Evolutionary conservation across 2,797 vertebrate genomes (phyloP).

Genomic region (Urocyon cinereoargenteus): DNA sequence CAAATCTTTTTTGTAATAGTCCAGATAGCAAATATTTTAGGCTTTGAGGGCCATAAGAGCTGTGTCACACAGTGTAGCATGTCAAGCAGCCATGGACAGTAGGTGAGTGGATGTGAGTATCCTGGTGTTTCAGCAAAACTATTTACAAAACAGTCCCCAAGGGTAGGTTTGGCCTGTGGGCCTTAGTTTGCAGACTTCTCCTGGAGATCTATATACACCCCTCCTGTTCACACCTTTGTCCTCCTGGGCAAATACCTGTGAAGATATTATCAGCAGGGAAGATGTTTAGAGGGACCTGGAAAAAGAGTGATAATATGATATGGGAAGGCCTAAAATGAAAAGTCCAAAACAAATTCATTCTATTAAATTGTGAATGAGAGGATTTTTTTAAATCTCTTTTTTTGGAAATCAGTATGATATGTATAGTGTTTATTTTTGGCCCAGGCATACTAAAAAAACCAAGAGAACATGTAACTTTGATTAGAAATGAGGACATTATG

Average conservation of each 20-base stretch:
- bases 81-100: not conserved
- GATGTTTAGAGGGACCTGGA: not conserved
- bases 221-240: not conserved
- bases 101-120: not conserved
- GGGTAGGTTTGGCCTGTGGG: not conserved
- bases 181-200: not conserved
- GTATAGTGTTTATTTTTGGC: slow-evolving; percentile 53
- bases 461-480: slow-evolving; percentile 22
- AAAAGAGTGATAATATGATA: not conserved
- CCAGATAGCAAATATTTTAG: not conserved
- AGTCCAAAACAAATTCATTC: not conserved
- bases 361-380: slow-evolving; percentile 15
- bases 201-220: not conserved
- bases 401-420: not conserved
- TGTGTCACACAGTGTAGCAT: not conserved
- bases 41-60: not conserved
- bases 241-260: slow-evolving; percentile 52
- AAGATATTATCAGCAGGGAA: not conserved
- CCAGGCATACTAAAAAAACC: not conserved
- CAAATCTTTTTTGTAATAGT: not conserved
- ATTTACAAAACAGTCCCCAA: not conserved
- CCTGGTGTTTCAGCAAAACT: not conserved
- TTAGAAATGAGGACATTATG: not conserved
- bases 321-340: not conserved
- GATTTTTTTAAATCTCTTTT: not conserved